phyloP scores from a whole-genome alignment of 2,797 vertebrate species.

The Lacerta viridis region DNA sequence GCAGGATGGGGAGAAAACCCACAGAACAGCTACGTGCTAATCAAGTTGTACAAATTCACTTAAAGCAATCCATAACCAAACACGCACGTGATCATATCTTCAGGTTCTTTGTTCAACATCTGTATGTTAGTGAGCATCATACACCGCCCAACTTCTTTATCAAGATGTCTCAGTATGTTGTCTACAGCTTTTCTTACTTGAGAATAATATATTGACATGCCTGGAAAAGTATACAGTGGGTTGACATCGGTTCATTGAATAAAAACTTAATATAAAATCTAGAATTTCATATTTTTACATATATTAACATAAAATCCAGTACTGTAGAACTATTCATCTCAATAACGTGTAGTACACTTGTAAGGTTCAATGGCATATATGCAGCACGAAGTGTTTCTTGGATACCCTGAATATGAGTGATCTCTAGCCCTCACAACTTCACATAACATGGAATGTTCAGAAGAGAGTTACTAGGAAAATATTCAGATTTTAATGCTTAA shows the following conservation, averaged over 20 bases:
- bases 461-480: not conserved
- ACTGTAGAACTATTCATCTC: not conserved
- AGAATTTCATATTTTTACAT: too few species aligned
- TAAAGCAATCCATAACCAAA: not conserved
- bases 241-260: not conserved
- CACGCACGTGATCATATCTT: slow-evolving; percentile 99
- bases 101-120: slow-evolving; percentile 99
- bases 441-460: not conserved
- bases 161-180: slow-evolving; percentile 96
- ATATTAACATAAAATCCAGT: not conserved
- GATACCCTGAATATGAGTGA: not conserved
- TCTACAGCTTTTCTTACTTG: slow-evolving; percentile 98
- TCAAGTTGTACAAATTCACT: slow-evolving; percentile 11
- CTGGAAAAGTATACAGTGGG: slow-evolving; percentile 75
- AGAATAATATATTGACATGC: slow-evolving; percentile 98
- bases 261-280: not conserved
- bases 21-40: not conserved
- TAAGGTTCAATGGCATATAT: not conserved
- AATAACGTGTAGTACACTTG: not conserved
- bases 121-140: slow-evolving; percentile 99
- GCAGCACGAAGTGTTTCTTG: not conserved
- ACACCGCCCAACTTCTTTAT: slow-evolving; percentile 98
- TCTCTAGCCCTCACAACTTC: not conserved
- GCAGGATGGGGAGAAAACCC: not conserved
- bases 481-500: not conserved